Evolutionary conservation across 2,888 invertebrate genomes (phyloP), one percentile per base, ranked within the genome.

Genomic region (Plagodis pulveraria): DNA sequence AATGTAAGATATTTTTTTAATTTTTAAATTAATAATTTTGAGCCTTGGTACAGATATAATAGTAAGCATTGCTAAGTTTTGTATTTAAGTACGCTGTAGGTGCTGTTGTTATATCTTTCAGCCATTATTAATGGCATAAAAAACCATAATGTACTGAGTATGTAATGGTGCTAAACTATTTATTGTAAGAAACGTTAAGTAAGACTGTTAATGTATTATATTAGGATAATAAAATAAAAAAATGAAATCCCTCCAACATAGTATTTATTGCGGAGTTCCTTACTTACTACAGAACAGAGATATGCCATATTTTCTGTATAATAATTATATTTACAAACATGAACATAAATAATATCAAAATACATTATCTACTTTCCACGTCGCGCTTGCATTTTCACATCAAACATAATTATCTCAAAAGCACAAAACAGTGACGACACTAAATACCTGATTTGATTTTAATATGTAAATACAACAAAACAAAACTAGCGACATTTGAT

Each of bases 311-410:
- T 40, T 89, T 91, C 81, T 86, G 82, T 89, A 83, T 80, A 80
- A 71, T 79, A 36, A 61, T 74, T 88, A 89, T 76, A 91, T 91
- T 87, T 91, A 92, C 90, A 91, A 89, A 89, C 84, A 73, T 83
- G 80, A 90, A 87, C 88, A 88, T 91, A 91, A 89, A 91, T 89
- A 86, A 89, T 91, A 92, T 88, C 87, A 91, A 91, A 91, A 90
- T 91, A 90, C 86, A 81, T 82, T 82, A 70, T 78, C 72, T 73
- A 77, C 56, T 71, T 78, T 68, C 72, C 67, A 69, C 72, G 59
- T 66, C 65, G 68, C 65, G 67, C 54, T 65, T 63, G 65, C 69
- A 43, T 52, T 49, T 59, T 65, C 63, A 64, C 69, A 41, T 52
- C 49, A 58, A 50, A 56, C 38, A 47, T 43, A 40, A 22, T 22